Evolutionary conservation across 2,113 vertebrate species (phyloP).

Genomic region (Machaerirhynchus nigripectus): DNA sequence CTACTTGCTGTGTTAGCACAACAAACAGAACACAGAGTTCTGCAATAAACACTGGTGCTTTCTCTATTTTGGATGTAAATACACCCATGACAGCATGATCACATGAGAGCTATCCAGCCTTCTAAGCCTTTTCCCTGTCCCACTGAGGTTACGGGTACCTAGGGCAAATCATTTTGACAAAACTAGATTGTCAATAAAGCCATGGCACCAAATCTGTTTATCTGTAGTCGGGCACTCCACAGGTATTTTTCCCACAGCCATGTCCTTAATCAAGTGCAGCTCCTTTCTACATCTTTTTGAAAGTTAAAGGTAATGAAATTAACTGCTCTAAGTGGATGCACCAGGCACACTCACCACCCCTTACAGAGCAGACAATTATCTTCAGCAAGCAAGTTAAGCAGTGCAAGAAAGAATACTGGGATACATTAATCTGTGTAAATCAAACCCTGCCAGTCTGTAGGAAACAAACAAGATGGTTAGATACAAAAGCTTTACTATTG

Average conservation of each 20-base stretch:
- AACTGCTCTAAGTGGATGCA: background rate
- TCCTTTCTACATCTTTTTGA: background rate
- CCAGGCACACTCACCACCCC: background rate
- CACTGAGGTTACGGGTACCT: background rate
- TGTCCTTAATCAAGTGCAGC: background rate
- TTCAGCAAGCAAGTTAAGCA: background rate
- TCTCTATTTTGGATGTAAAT: background rate
- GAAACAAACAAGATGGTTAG: background rate
- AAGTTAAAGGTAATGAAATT: background rate
- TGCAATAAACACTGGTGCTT: background rate
- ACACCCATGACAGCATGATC: background rate
- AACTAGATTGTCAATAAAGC: background rate
- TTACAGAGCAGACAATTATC: background rate
- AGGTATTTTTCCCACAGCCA: background rate
- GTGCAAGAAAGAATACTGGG: background rate
- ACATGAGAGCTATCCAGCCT: background rate
- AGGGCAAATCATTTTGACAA: background rate
- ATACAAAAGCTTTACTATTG: background rate
- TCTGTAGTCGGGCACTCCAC: background rate
- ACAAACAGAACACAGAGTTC: background rate
- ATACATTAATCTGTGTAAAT: background rate
- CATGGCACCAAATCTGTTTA: background rate
- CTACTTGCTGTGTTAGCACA: background rate
- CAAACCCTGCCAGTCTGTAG: background rate
- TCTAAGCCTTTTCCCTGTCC: background rate